Base-by-base conservation (phyloP, 2,113 vertebrate genomes). In the Ranitomeya variabilis region DNA sequence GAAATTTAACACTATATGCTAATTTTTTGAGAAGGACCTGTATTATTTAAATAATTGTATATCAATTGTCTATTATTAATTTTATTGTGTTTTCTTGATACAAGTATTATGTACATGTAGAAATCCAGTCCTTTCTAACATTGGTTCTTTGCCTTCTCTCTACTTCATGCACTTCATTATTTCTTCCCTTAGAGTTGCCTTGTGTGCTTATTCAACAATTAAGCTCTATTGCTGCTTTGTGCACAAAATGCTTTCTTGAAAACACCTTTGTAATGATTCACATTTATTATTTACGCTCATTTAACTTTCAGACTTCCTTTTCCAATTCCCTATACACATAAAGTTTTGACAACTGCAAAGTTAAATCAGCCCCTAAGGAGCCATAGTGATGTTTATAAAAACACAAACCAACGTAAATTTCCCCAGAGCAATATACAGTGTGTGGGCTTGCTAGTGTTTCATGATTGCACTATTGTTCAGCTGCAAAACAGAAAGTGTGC, bases 221-320 rank as follows among this genome's bases (percentile, higher is more conserved):
- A n/a, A 26, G 67, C 21, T 26, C 67, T 26, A 26, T 26, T 71
- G 67, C 2, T 26, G 21, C 23, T 71, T n/a, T 26, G 6, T 71
- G 67, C 13, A 71, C 23, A 26, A 23, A 71, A 13, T 26, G n/a
- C 67, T 71, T 71, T 23, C 67, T 71, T 21, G 10, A 26, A 71
- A 26, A 71, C 23, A 71, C 23, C 21, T 71, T 71, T 71, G n/a
- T 71, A 12, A 71, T 71, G 7, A 71, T 71, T 7, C 13, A 64
- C 67, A 71, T 26, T 71, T 71, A 71, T 71, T 71, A 71, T 71
- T 71, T 71, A 71, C 67, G 26, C 67, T 23, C 11, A 26, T 67
- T 67, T 67, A 10, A 67, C 9, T 19, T n/a, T 67, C 64, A 21
- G 67, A 26, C 13, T 71, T 71, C 18, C 13, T 71, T 23, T 64